Evolutionary conservation across 2,888 invertebrate genomes (phyloP).

Genomic region (Diplolepis rosae): DNA sequence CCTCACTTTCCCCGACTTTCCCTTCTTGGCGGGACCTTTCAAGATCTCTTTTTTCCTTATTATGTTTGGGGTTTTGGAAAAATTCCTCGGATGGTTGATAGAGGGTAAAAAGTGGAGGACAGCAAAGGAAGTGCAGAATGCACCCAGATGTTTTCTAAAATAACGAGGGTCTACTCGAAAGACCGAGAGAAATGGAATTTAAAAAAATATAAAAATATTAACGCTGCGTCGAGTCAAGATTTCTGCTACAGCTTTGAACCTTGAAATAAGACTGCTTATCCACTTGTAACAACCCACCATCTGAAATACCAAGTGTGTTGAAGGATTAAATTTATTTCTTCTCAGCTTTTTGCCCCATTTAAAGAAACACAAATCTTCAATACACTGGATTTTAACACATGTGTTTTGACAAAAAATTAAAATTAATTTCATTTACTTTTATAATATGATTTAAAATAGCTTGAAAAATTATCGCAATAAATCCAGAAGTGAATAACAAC

Average conservation of each 20-base stretch:
- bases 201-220: background rate
- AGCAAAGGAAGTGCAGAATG: conserved; percentile 47
- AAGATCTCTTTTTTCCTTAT: background rate
- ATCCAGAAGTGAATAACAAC: background rate
- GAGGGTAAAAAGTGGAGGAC: background rate
- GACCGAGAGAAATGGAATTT: background rate
- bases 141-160: conserved; percentile 59
- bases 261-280: conserved; percentile 46
- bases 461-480: background rate
- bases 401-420: background rate
- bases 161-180: conserved; percentile 48
- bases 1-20: background rate
- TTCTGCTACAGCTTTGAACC: conserved; percentile 47
- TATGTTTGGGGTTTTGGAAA: background rate
- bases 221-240: conserved; percentile 44
- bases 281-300: conserved; percentile 13
- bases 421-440: background rate
- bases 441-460: background rate
- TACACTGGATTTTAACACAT: background rate
- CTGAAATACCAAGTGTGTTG: conserved; percentile 29
- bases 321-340: conserved; percentile 24
- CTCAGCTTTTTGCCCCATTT: conserved; percentile 14
- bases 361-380: background rate
- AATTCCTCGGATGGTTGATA: background rate
- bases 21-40: background rate